Evolutionary conservation across 1,140 invertebrate genomes (phyloP), one percentile per base, ranked within the genome.

Genomic region (Papilio dardanus): DNA sequence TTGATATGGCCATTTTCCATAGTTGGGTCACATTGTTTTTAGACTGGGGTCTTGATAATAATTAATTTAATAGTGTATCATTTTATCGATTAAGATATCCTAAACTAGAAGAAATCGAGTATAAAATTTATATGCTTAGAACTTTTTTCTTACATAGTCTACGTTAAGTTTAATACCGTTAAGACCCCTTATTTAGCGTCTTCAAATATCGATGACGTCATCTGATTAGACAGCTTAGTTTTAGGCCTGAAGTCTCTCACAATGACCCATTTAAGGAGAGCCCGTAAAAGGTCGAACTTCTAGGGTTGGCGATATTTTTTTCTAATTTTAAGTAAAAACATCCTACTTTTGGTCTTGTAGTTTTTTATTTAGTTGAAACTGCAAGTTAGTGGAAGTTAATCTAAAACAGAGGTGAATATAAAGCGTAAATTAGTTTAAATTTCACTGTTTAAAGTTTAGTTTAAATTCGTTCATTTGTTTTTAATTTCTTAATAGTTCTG

Each of bases 171-270:
- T n/a, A n/a, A n/a, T n/a, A 10, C 35, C 35, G 8, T 10, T 37
- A 37, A 46, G 35, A 46, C 3, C 19, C n/a, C 4, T 19, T 14
- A 10, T 24, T 62, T 62, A 62, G 10, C 24, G 21, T 14, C 24
- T 14, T 28, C 12, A 62, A 4, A 62, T 14, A 24, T 14, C 24
- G 12, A 35, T 67, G 30, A 35, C 65, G 31, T 67, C 65, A 66
- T 35, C 54, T 28, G 54, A 35, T 10, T 67, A 19, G 6, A 30
- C 6, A 28, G n/a, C 54, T 14, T 19, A 66, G 12, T n/a, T 67
- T 16, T 67, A 19, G 31, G 14, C 30, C 65, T 67, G 65, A 67
- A 67, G 65, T 67, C 65, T 67, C 35, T 67, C 65, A 67, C 65
- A 67, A 67, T 67, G 65, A 67, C 65, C 65, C n/a, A 67, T 31